phyloP scores from a whole-genome alignment of 2,888 invertebrate species.

The Chorisops tibialis region DNA sequence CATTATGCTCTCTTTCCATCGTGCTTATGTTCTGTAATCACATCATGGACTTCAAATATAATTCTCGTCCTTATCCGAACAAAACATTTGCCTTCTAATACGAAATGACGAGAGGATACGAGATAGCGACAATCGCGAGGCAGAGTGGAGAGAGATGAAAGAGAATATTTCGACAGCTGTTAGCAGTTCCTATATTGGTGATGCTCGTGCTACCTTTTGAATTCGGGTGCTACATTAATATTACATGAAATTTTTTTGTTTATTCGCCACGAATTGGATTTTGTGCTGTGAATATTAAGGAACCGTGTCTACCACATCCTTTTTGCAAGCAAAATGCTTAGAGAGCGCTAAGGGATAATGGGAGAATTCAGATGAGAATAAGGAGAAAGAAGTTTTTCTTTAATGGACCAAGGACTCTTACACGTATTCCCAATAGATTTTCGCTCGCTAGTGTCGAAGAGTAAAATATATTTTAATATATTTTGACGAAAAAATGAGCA shows the following conservation, averaged over 20 bases:
- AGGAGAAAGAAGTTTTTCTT: too few relatives aligned
- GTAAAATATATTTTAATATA: too few relatives aligned
- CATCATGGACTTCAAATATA: constrained; percentile 18
- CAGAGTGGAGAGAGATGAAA: not conserved
- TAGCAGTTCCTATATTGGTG: not conserved
- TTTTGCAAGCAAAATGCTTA: too few relatives aligned
- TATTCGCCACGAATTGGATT: constrained; percentile 44
- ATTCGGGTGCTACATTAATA: constrained; percentile 38
- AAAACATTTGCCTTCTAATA: constrained; percentile 14
- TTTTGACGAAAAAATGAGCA: too few relatives aligned
- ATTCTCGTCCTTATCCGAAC: constrained; percentile 4
- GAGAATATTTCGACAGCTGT: constrained; percentile 16
- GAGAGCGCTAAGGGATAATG: too few relatives aligned
- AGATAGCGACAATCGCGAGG: too few relatives aligned
- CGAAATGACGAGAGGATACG: not conserved
- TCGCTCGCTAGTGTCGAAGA: too few relatives aligned
- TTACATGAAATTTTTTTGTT: constrained; percentile 42
- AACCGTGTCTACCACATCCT: not conserved
- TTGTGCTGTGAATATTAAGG: constrained; percentile 41
- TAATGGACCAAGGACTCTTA: too few relatives aligned
- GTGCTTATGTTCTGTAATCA: constrained; percentile 10
- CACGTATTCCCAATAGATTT: too few relatives aligned
- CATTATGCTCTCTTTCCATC: constrained; percentile 4
- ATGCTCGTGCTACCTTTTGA: constrained; percentile 4
- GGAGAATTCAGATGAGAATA: too few relatives aligned